These are phyloP conservation scores for Catocala fraxini DNA, from an alignment of 2,888 invertebrate species.

Conservation along the genomic window DNA sequence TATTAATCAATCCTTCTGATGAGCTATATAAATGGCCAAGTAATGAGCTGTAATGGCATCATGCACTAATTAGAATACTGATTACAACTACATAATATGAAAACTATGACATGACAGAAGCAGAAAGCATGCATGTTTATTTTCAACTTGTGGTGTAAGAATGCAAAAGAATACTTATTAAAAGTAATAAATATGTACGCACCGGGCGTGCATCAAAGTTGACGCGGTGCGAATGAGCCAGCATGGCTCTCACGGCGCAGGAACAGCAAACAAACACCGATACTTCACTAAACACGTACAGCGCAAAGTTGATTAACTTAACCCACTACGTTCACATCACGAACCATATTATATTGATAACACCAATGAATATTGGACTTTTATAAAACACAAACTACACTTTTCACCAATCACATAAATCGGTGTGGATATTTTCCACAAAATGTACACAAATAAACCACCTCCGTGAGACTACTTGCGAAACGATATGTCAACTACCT, in stretches of 20 bases:
- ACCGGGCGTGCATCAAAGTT: slow-evolving; percentile 58
- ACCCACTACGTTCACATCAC: slow-evolving; percentile 59
- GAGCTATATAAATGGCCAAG: too few relatives aligned
- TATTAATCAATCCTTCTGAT: too few relatives aligned
- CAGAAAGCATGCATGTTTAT: too few relatives aligned
- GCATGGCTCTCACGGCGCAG: slow-evolving; percentile 65
- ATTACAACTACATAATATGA: not conserved
- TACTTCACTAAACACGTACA: slow-evolving; percentile 55
- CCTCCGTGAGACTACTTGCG: slow-evolving; percentile 78
- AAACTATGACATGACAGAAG: not conserved
- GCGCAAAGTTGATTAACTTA: slow-evolving; percentile 40
- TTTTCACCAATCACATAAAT: slow-evolving; percentile 55
- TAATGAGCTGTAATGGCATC: not conserved
- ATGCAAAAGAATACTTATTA: not conserved
- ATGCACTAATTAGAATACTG: slow-evolving; percentile 5
- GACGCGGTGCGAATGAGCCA: slow-evolving; percentile 54
- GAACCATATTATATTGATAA: slow-evolving; percentile 51
- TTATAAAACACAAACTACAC: slow-evolving; percentile 42
- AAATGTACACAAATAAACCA: slow-evolving; percentile 81
- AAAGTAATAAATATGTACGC: slow-evolving; percentile 33
- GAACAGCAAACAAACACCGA: slow-evolving; percentile 62
- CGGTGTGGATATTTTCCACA: slow-evolving; percentile 68
- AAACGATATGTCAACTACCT: slow-evolving; percentile 80
- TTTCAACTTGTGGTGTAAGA: not conserved
- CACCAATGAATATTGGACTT: slow-evolving; percentile 46